Percentiles rank a stretch among this genome's conserved stretches.
Evolutionary conservation across 2,888 invertebrate genomes (phyloP).

Genomic region (Aphodius granarius): DNA sequence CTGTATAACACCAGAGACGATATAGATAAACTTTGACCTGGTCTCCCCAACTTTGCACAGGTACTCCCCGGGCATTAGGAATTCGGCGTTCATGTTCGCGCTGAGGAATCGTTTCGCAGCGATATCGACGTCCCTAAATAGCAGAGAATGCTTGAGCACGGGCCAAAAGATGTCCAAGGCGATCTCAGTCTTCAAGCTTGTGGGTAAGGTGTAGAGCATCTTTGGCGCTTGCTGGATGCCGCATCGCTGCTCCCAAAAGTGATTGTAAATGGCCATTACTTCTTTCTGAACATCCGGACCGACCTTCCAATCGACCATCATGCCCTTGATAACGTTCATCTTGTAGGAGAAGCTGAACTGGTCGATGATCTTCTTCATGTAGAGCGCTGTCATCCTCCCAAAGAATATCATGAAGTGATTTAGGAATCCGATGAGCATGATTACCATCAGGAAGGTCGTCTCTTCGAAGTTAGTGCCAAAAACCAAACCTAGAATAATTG

Average conservation of each 20-base stretch:
- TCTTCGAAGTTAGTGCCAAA: constrained; percentile 11
- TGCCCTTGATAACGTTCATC: constrained; percentile 18
- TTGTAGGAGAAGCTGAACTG: constrained; percentile 17
- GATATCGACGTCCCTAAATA: constrained; percentile 14
- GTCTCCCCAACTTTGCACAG: background rate
- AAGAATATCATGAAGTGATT: constrained; percentile 24
- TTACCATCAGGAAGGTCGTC: constrained; percentile 1
- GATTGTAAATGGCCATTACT: constrained; percentile 17
- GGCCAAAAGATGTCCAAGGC: constrained; percentile 21
- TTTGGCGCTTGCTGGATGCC: constrained; percentile 12
- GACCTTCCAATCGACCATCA: constrained; percentile 23
- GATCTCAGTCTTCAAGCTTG: constrained; percentile 9
- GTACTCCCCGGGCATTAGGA: constrained; percentile 22
- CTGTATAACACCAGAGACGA: constrained; percentile 20
- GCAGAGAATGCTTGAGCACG: constrained; percentile 16
- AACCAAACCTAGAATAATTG: constrained; percentile 9
- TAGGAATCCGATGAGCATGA: constrained; percentile 18
- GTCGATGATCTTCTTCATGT: constrained; percentile 19
- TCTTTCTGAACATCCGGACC: constrained; percentile 2
- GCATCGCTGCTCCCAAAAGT: constrained; percentile 20
- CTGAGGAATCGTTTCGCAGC: constrained; percentile 8
- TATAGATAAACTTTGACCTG: constrained; percentile 19
- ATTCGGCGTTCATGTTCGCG: constrained; percentile 14
- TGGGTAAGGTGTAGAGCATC: constrained; percentile 6
- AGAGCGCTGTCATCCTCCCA: constrained; percentile 19